Evolutionary conservation across 2,888 invertebrate species (phyloP).

Genomic region (Hemistola chrysoprasaria): DNA sequence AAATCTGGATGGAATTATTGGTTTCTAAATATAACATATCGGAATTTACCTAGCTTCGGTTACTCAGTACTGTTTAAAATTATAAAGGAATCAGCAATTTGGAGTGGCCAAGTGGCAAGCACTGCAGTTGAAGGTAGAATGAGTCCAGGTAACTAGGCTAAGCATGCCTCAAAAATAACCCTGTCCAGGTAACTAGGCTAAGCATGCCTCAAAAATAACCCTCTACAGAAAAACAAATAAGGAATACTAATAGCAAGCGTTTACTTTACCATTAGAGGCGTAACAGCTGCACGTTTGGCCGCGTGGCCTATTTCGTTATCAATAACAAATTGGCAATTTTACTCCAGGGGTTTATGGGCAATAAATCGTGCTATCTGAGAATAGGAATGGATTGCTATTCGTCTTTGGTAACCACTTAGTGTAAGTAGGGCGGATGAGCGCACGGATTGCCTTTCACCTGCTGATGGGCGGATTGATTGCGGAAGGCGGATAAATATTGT

Average conservation of each 20-base stretch:
- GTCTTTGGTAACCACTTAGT: slow-evolving; percentile 60
- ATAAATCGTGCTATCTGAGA: slow-evolving; percentile 48
- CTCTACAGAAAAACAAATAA: neutral
- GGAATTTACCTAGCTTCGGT: no score
- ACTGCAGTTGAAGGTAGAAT: no score
- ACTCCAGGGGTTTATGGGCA: slow-evolving; percentile 35
- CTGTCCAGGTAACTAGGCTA: neutral
- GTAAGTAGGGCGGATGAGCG: slow-evolving; percentile 52
- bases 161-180: no score
- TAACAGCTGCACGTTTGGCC: slow-evolving; percentile 25
- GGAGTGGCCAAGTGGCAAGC: no score
- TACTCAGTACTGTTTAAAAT: no score
- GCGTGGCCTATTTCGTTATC: slow-evolving; percentile 36
- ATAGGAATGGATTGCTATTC: slow-evolving; percentile 53
- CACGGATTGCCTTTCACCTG: slow-evolving; percentile 58
- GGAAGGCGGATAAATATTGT: slow-evolving; percentile 12
- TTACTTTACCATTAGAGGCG: neutral
- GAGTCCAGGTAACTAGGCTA: no score
- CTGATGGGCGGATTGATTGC: slow-evolving; percentile 17
- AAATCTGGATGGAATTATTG: no score
- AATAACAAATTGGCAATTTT: slow-evolving; percentile 40
- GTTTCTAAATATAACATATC: no score
- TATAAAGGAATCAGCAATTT: no score
- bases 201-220: neutral
- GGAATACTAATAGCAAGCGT: no score